Conservation (phyloP, 2,113 vertebrate species). For the Chloropsis cyanopogon region DNA sequence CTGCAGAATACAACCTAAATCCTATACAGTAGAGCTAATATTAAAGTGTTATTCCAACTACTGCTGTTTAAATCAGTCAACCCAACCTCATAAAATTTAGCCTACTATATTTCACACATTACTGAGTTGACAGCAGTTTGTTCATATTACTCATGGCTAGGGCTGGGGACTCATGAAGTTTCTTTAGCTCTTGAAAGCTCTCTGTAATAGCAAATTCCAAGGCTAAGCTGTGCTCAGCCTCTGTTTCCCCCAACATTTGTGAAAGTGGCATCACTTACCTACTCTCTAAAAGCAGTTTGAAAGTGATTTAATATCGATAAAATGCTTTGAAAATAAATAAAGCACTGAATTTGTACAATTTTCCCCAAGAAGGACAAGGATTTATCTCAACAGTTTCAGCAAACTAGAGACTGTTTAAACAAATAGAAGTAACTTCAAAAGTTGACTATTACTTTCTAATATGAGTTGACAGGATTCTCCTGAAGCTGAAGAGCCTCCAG, state of each 20-base stretch:
- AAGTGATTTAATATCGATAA: not conserved
- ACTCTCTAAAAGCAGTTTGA: not conserved
- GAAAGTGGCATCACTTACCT: not conserved
- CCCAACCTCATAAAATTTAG: not conserved
- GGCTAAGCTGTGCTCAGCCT: not conserved
- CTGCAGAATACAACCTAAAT: not conserved
- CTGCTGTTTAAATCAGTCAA: not conserved
- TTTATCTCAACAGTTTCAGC: not conserved
- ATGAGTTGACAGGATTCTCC: not conserved
- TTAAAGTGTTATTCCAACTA: not conserved
- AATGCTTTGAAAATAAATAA: not conserved
- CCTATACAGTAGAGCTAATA: not conserved
- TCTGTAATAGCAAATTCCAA: not conserved
- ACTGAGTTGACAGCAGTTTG: not conserved
- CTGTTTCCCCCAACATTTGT: not conserved
- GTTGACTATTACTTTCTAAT: not conserved
- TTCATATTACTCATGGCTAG: not conserved
- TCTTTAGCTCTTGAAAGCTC: not conserved
- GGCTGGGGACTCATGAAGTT: not conserved
- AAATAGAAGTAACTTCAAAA: not conserved
- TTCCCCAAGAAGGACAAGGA: not conserved
- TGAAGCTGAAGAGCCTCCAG: not conserved
- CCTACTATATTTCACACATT: not conserved
- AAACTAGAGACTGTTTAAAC: not conserved
- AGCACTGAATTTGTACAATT: not conserved